Percentiles rank a stretch among this genome's conserved stretches.
phyloP scores from a whole-genome alignment of 2,888 invertebrate genomes.

The Caenorhabditis sulstoni region DNA sequence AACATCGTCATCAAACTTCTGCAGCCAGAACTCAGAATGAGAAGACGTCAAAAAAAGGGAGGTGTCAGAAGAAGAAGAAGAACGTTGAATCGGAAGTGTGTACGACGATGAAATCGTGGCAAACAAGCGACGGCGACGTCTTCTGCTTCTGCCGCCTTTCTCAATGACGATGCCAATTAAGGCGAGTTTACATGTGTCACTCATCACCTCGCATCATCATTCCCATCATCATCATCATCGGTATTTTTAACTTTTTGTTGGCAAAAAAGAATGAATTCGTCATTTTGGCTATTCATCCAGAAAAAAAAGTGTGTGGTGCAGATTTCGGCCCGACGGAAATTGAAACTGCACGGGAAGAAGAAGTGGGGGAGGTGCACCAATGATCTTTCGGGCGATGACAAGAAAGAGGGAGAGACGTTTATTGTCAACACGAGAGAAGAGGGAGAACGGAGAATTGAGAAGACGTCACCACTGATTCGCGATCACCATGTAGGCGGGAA shows the following conservation, averaged over 20 bases:
- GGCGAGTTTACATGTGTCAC: slow-evolving; percentile 39
- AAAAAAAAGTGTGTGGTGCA: not conserved
- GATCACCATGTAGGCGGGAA: slow-evolving; percentile 58
- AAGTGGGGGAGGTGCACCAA: not conserved
- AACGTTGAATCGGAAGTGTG: slow-evolving; percentile 7
- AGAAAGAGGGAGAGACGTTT: slow-evolving; percentile 7
- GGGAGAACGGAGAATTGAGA: not conserved
- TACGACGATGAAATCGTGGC: slow-evolving; percentile 37
- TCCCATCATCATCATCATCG: slow-evolving; percentile 5
- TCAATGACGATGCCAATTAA: slow-evolving; percentile 56
- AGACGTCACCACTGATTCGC: slow-evolving; percentile 52
- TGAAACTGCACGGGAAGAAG: slow-evolving; percentile 19
- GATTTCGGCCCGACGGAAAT: slow-evolving; percentile 27
- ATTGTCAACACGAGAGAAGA: slow-evolving; percentile 8
- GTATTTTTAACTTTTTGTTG: slow-evolving; percentile 25
- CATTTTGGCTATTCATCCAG: slow-evolving; percentile 6
- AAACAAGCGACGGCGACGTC: slow-evolving; percentile 28
- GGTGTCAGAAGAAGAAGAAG: not conserved
- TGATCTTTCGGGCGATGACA: not conserved
- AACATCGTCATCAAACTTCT: not conserved
- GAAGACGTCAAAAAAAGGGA: not conserved
- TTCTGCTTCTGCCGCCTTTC: not conserved
- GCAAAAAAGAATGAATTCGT: slow-evolving; percentile 16
- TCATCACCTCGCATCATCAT: slow-evolving; percentile 45
- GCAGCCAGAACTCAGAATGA: not conserved